Evolutionary conservation across 1,140 invertebrate genomes (phyloP).

Genomic region (Zaprionus tsacasi): DNA sequence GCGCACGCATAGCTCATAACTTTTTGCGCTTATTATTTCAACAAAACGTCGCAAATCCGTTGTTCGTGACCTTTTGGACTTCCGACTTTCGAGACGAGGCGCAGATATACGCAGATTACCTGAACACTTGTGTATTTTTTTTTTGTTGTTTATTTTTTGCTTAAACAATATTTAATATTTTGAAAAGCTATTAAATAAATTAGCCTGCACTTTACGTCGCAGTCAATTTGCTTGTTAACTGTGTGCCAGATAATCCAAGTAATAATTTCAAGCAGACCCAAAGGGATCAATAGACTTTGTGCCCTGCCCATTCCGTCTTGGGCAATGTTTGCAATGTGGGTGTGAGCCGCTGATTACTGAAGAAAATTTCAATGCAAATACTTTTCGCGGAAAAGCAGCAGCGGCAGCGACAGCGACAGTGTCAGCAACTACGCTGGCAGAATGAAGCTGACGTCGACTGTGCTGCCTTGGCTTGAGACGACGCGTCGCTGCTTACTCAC

Average conservation of each 20-base stretch:
- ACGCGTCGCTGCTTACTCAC: constrained; percentile 17
- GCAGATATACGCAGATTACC: constrained; percentile 1
- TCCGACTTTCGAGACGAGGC: constrained; percentile 20
- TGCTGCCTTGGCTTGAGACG: constrained; percentile 1
- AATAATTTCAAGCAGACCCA: neutral
- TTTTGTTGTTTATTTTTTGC: neutral
- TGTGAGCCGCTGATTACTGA: constrained; percentile 57
- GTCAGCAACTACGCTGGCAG: constrained; percentile 1
- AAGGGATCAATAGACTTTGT: constrained; percentile 32
- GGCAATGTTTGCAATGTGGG: constrained; percentile 51
- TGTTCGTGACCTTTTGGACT: constrained; percentile 28
- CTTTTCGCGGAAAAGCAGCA: constrained; percentile 67
- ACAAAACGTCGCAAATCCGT: constrained; percentile 16
- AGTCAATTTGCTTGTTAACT: neutral
- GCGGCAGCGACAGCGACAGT: neutral
- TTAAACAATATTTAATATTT: neutral
- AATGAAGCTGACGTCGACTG: constrained; percentile 16
- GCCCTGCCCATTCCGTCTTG: constrained; percentile 29
- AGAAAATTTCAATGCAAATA: constrained; percentile 74
- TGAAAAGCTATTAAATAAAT: neutral
- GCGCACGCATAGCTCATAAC: neutral
- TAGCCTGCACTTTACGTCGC: neutral
- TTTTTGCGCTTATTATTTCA: neutral
- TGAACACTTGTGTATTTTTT: neutral
- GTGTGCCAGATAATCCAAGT: constrained; percentile 1